phyloP scores from a whole-genome alignment of 2,797 vertebrate genomes.

The Urosaurus nigricauda region DNA sequence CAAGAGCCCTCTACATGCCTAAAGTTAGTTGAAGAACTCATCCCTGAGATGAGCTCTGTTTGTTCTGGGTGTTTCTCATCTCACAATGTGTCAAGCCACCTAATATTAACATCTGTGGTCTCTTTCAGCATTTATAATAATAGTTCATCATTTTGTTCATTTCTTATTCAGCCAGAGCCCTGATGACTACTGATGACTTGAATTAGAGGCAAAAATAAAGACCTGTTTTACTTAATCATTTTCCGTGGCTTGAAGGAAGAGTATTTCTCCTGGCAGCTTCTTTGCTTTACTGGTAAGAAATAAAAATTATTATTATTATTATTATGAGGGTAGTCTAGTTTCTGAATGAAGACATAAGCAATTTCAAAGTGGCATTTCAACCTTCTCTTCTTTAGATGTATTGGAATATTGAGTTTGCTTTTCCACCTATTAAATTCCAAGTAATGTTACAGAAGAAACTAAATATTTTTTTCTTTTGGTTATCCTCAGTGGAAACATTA shows the following conservation, averaged over 20 bases:
- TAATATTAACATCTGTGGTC: neutral
- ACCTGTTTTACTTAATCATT: too few relatives aligned
- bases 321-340: neutral
- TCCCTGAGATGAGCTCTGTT: neutral
- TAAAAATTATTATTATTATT: too few relatives aligned
- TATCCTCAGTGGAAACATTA: neutral
- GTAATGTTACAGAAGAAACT: neutral
- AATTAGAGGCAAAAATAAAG: neutral
- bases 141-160: too few relatives aligned
- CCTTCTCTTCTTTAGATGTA: neutral
- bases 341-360: neutral
- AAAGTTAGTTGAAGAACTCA: neutral
- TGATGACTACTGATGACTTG: neutral
- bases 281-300: too few relatives aligned
- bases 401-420: neutral
- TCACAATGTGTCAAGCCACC: neutral
- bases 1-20: neutral
- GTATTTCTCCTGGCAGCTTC: neutral
- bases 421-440: neutral
- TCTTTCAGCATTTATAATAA: neutral
- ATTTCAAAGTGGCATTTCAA: neutral
- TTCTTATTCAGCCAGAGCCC: neutral
- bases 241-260: neutral
- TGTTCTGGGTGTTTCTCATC: neutral
- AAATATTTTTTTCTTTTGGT: neutral